Evolutionary conservation across 2,797 vertebrate species (phyloP), one percentile per base, ranked within the genome.

Genomic region (Limosa lapponica): DNA sequence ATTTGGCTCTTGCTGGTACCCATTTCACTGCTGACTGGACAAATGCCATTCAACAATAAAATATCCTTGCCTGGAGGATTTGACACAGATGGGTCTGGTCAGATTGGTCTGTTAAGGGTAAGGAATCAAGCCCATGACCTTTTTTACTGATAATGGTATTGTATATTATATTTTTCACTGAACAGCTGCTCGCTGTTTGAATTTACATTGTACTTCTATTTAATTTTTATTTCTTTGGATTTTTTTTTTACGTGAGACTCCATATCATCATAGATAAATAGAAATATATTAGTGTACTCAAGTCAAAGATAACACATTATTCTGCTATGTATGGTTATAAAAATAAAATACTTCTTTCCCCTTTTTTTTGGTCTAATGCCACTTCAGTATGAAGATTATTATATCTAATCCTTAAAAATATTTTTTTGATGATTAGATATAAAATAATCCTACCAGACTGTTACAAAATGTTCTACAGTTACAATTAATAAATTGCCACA

Each of bases 21-120:
- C 94, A 95, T 97, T 97, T 98, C 94, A 96, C 95, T 96, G 93
- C 94, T 97, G 93, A 97, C 93, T 95, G 87, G 92, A 92, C 83
- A 97, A 97, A 82, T 85, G 70, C 79, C 94, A 93, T 97, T 97
- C 87, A 95, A 61, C 30, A 94, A 87, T 73, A 91, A 93, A 87
- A 95, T 93, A 96, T 83, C 77, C 62, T 95, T 82, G 93, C 95
- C 97, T 73, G 48, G 44, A 97, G 96, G 95, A 82, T 81, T 92
- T 82, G 66, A 82, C 75, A 84, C 95, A 97, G 96, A 97, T 97
- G 95, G 95, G 75, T 81, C 72, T 96, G 83, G 79, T 82, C 85
- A 90, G 69, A 96, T 91, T 83, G 70, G 57, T 87, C 80, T 0
- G 1, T 89, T 96, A 90, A 90, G 91, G 34, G 23, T 87, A 90